Conservation (phyloP, 1,140 invertebrate species). For the Polypedilum pembai region DNA sequence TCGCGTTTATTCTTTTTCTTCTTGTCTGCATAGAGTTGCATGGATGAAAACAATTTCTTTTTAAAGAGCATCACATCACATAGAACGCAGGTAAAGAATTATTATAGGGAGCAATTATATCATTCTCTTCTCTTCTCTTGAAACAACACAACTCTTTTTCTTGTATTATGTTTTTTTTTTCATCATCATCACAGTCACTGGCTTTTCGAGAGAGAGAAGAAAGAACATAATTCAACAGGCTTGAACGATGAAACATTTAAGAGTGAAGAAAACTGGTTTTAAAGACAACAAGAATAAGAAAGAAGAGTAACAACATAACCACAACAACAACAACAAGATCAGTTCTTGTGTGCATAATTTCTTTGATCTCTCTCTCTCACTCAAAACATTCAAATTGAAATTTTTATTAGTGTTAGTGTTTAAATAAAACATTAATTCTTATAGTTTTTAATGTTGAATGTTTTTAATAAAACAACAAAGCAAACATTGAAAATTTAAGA, state of each 20-base stretch:
- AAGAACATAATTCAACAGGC: slow-evolving; percentile 23
- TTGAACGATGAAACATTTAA: background rate
- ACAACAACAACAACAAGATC: slow-evolving; percentile 11
- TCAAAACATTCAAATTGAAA: background rate
- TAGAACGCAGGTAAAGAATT: slow-evolving; percentile 24
- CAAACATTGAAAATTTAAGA: background rate
- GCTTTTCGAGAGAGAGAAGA: background rate
- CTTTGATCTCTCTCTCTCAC: slow-evolving; percentile 6
- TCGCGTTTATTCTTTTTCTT: background rate
- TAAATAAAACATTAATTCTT: background rate
- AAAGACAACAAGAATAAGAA: background rate
- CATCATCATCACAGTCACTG: background rate
- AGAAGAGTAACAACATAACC: slow-evolving; percentile 7
- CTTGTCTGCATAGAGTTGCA: background rate
- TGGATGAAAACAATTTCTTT: slow-evolving; percentile 20
- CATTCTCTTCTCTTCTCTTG: slow-evolving; percentile 10
- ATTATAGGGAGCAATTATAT: slow-evolving; percentile 26
- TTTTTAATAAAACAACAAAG: background rate
- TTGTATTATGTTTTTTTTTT: background rate
- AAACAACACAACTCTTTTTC: slow-evolving; percentile 20
- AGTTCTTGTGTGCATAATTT: background rate
- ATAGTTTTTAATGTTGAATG: background rate
- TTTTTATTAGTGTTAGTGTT: background rate
- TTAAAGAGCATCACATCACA: background rate
- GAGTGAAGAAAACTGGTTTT: slow-evolving; percentile 2